These are phyloP conservation scores for Myioborus melanocephalus DNA, from an alignment of 2,797 vertebrate species.

Conservation along the genomic window DNA sequence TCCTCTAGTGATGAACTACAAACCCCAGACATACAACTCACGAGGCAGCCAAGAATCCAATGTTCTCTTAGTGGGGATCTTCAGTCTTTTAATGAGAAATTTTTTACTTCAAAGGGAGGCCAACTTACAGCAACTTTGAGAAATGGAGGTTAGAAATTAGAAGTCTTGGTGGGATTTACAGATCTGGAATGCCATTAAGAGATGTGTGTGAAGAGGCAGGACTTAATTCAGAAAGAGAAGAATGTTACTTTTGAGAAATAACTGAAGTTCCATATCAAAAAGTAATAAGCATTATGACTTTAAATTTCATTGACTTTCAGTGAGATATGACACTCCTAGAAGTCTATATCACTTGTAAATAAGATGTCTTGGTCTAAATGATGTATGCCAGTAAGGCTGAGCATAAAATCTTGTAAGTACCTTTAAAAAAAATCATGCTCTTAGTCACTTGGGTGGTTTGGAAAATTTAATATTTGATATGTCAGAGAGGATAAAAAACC, in stretches of 20 bases:
- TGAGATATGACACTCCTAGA: not conserved
- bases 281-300: conserved; percentile 1
- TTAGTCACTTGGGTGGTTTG: not conserved
- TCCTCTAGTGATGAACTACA: not conserved
- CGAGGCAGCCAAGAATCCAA: not conserved
- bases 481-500: not conserved
- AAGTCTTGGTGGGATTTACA: not conserved
- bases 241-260: not conserved
- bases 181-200: not conserved
- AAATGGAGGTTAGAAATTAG: conserved; percentile 11
- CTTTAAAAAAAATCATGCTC: not conserved
- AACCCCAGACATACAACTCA: not conserved
- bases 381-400: not conserved
- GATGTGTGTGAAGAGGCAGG: not conserved
- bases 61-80: not conserved
- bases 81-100: conserved; percentile 18
- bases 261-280: not conserved
- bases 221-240: not conserved
- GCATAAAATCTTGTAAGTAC: not conserved
- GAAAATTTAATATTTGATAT: conserved; percentile 25
- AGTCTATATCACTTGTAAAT: conserved; percentile 17
- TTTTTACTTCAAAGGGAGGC: conserved; percentile 9
- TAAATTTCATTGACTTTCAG: not conserved
- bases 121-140: not conserved
- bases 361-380: not conserved